Evolutionary conservation across 2,797 vertebrate genomes (phyloP), one percentile per base, ranked within the genome.

Genomic region (Sebastes wilsoni): DNA sequence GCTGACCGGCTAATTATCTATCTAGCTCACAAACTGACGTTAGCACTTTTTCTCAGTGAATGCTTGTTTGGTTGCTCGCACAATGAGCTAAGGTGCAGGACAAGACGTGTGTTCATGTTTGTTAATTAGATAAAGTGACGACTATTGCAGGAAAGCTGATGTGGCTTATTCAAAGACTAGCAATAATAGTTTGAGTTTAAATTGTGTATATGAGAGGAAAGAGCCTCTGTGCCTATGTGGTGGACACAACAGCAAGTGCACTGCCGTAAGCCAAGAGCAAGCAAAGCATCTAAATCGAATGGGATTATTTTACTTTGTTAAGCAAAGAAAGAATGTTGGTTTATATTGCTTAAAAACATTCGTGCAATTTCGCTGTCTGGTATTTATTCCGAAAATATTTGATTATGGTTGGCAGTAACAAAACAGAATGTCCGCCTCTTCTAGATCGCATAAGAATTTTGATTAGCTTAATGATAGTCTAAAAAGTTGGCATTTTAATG

Each of bases 381-480:
- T 80, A 72, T 89, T 82, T 22, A 82, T 83, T 84, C 72, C 27
- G 27, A 67, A 4, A 74, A 73, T 69, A 56, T 75, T 58, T 82
- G 32, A 88, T 86, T 86, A 82, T 78, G 56, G 67, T 61, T 86
- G 70, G 66, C 83, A 81, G 52, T 23, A 62, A 84, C 72, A 75
- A 66, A 83, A 83, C 72, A 75, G 89, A 81, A 66, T 66, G 75
- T 77, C 67, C 4, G 14, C 80, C 83, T 82, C 38, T 25, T 60
- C 71, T 62, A 59, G 82, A 90, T 88, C 85, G 66, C 82, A 84
- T 77, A 79, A 46, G 80, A 86, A 85, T 84, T 90, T 86, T 90
- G 90, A 94, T 92, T 88, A 85, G 46, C 75, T 84, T 89, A 91
- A 92, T 93, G 81, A 90, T 84, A 91, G 79, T 75, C 83, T 82